Conservation (phyloP, 2,113 vertebrate genomes). For the Pluvialis apricaria region DNA sequence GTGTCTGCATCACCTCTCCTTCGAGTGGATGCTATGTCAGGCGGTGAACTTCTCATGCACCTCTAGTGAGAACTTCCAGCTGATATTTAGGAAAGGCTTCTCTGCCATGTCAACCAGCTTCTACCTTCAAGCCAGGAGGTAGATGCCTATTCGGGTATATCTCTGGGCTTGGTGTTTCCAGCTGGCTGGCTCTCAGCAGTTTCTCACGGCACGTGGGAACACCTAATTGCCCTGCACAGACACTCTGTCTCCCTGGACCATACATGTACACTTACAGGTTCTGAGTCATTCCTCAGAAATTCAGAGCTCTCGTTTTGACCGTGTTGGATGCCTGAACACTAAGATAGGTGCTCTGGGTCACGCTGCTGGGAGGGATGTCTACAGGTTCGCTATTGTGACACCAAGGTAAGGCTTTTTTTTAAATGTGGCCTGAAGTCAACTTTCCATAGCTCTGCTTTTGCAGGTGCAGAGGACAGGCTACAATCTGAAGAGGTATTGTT, state of each 20-base stretch:
- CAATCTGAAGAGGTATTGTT: background rate
- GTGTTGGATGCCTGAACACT: background rate
- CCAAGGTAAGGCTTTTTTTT: background rate
- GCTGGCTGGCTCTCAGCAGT: background rate
- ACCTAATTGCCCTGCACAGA: background rate
- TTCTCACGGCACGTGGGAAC: background rate
- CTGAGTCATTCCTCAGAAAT: slow-evolving; percentile 12
- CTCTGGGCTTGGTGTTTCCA: background rate
- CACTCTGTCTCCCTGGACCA: background rate
- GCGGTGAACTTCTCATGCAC: background rate
- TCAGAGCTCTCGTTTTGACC: background rate
- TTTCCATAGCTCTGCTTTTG: background rate
- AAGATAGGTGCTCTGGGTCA: background rate
- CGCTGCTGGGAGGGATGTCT: background rate
- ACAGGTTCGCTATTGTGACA: background rate
- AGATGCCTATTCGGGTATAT: background rate
- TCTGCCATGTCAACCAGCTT: background rate
- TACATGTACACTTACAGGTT: background rate
- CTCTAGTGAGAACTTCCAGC: background rate
- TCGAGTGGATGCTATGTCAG: background rate
- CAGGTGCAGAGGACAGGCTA: background rate
- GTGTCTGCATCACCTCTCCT: background rate
- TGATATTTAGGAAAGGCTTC: background rate
- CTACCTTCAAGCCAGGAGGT: background rate
- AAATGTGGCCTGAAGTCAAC: background rate